phyloP scores from a whole-genome alignment of 2,888 invertebrate genomes.

The Hypomecis atomaria region DNA sequence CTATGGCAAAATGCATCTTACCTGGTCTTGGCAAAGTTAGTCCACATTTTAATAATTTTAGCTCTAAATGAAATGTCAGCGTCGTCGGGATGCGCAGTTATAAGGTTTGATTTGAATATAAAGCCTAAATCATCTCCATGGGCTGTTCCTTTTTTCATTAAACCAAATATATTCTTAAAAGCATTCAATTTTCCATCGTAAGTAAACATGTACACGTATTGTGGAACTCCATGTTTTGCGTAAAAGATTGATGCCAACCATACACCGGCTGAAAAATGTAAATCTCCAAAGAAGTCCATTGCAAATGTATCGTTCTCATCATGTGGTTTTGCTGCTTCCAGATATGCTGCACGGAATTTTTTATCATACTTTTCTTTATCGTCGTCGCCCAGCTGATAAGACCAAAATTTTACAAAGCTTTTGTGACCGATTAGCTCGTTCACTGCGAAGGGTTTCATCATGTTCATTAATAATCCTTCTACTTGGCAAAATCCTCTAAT shows the following conservation, averaged over 20 bases:
- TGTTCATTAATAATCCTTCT: constrained; percentile 69
- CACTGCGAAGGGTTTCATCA: constrained; percentile 47
- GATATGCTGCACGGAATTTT: constrained; percentile 43
- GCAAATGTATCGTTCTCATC: constrained; percentile 48
- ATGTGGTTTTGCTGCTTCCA: constrained; percentile 30
- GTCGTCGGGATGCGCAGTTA: constrained; percentile 32
- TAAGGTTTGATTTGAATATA: constrained; percentile 7
- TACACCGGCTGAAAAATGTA: constrained; percentile 57
- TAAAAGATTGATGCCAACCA: constrained; percentile 49
- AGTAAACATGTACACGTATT: constrained; percentile 58
- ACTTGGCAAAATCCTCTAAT: constrained; percentile 77
- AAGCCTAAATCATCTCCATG: constrained; percentile 56
- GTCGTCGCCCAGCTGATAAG: constrained; percentile 43
- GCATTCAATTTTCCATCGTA: constrained; percentile 58
- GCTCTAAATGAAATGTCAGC: constrained; percentile 46
- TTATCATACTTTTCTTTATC: constrained; percentile 42
- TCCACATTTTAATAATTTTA: constrained; percentile 61
- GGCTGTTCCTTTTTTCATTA: constrained; percentile 51
- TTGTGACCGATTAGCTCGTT: constrained; percentile 48
- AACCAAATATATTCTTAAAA: constrained; percentile 44
- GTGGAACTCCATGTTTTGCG: constrained; percentile 45
- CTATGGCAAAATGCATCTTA: constrained; percentile 39
- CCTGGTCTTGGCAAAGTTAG: constrained; percentile 65
- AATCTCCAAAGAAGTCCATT: constrained; percentile 60
- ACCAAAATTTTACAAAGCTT: constrained; percentile 50